These are phyloP conservation scores for Thymelicus sylvestris DNA, from an alignment of 2,888 invertebrate species.

Conservation along the genomic window DNA sequence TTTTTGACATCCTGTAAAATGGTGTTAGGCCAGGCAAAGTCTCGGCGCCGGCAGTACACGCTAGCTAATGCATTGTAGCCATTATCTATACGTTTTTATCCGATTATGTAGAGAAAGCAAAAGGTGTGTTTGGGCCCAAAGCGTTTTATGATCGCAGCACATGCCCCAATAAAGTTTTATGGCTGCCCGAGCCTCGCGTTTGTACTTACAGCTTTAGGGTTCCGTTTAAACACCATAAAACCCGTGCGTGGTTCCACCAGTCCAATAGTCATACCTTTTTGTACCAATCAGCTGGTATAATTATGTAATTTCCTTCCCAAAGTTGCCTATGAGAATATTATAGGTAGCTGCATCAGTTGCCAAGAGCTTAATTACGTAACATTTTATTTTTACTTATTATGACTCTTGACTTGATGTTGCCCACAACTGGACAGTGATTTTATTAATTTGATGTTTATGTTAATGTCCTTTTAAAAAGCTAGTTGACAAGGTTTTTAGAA, in stretches of 20 bases:
- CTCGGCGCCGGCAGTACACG: neutral
- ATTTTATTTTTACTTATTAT: no score
- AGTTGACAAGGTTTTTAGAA: no score
- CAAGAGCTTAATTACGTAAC: no score
- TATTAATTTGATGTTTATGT: no score
- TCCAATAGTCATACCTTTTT: neutral
- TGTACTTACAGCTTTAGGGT: slow-evolving; percentile 22
- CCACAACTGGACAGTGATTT: no score
- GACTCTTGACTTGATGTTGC: no score
- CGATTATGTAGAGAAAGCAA: slow-evolving; percentile 38
- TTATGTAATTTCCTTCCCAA: no score
- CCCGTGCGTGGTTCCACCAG: neutral
- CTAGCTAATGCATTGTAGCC: neutral
- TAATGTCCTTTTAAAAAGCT: no score
- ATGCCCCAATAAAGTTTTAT: slow-evolving; percentile 60
- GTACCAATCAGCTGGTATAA: neutral
- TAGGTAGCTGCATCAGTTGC: no score
- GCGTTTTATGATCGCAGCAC: slow-evolving; percentile 58
- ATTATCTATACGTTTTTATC: slow-evolving; percentile 16
- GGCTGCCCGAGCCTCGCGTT: slow-evolving; percentile 42
- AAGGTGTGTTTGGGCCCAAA: slow-evolving; percentile 49
- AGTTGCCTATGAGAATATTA: no score
- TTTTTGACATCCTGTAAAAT: no score
- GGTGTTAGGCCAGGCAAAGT: neutral
- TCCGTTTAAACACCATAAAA: slow-evolving; percentile 7